Evolutionary conservation across 2,113 vertebrate genomes (phyloP), one percentile per base, ranked within the genome.

Genomic region (Vidua chalybeata): DNA sequence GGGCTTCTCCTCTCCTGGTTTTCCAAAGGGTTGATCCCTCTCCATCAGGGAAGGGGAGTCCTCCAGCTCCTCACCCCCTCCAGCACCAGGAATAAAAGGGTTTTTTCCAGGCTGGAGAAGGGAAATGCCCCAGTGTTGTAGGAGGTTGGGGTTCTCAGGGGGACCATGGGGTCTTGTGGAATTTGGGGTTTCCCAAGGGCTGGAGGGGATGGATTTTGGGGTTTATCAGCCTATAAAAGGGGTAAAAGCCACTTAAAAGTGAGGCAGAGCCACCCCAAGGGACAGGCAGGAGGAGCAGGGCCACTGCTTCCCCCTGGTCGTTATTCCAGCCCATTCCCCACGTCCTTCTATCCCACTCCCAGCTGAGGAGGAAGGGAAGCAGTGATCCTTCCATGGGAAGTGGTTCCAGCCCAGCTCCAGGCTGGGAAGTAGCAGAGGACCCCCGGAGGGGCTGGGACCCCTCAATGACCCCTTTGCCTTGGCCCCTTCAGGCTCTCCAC

Each of bases 311-410:
- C n/a, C 43, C 61, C 48, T 3, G n/a, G 12, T 6, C 2, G 0
- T 20, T 7, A n/a, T 48, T 51, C 21, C 31, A 15, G 58, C 4
- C 45, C 39, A 1, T 30, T 80, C 31, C 24, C 52, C 30, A 1
- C 1, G 0, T 51, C 55, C 52, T 48, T 28, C n/a, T 39, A 41
- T 28, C 37, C 45, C 46, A 1, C 12, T 51, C 51, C 55, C 3
- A 1, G 26, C 1, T 54, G 13, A 66, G 78, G 62, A 73, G 63
- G 67, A 52, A 66, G 59, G 43, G 41, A 4, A 66, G 23, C 49
- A 22, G 4, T 0, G 2, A 39, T 7, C 12, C 16, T 26, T 17
- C 73, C 33, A 1, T 7, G 45, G 16, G 3, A 39, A 26, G 86
- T 0, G 23, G 33, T 23, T 56, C 66, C 75, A 85, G 55, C 39